Percentiles rank a stretch among this genome's conserved stretches.
These are phyloP conservation scores for Cassiopea xamachana DNA, from an alignment of 30 jellyfish, hydroid and myxozoan species.

Conservation along the genomic window DNA sequence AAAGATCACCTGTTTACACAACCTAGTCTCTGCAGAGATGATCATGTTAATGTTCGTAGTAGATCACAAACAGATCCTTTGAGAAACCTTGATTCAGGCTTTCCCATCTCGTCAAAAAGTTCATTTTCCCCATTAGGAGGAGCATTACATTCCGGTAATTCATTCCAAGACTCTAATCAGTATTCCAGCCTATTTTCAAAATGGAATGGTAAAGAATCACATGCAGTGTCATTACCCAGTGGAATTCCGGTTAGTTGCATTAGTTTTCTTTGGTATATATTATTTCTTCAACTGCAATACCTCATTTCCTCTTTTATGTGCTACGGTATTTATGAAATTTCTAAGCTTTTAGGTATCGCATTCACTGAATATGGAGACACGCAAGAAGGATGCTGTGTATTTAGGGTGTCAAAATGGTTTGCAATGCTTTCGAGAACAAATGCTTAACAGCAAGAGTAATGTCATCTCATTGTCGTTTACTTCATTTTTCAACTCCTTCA, in stretches of 20 bases:
- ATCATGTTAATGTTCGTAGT: neutral
- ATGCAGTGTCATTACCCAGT: slow-evolving; percentile 27
- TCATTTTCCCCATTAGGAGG: neutral
- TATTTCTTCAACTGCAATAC: no score
- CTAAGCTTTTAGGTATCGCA: no score
- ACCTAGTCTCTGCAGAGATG: neutral
- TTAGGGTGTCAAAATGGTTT: no score
- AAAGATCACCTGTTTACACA: neutral
- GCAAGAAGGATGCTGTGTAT: no score
- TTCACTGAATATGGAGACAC: no score
- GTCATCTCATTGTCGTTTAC: no score
- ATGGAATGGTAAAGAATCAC: slow-evolving; percentile 13
- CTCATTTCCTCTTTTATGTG: no score
- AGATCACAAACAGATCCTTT: slow-evolving; percentile 63
- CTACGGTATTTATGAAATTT: no score
- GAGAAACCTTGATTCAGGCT: neutral
- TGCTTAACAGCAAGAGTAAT: no score
- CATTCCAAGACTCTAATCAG: neutral
- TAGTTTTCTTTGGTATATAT: neutral
- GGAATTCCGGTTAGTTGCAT: slow-evolving; percentile 24
- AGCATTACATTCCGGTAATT: neutral
- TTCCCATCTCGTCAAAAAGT: no score
- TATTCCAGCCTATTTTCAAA: neutral
- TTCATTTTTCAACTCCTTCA: no score
- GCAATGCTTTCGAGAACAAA: no score